These are phyloP conservation scores for Excalfactoria chinensis DNA, from an alignment of 2,113 vertebrate species.

Conservation along the genomic window DNA sequence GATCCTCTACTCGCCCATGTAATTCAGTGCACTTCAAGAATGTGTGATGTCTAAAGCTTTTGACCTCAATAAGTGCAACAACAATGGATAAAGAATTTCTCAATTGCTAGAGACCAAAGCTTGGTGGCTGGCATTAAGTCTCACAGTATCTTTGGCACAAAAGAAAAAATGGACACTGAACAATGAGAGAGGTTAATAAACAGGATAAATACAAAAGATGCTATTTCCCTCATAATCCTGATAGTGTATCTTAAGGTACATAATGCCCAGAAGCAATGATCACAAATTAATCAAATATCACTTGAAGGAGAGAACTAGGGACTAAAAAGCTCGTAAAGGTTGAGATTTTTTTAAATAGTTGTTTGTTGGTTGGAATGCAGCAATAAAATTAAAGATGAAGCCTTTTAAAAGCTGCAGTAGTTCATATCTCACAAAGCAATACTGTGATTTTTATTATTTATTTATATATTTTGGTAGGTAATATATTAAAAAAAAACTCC, in stretches of 20 bases:
- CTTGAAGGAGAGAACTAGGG: background rate
- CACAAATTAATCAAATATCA: slow-evolving; percentile 35
- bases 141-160: slow-evolving; percentile 34
- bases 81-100: slow-evolving; percentile 74
- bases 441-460: background rate
- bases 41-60: slow-evolving; percentile 45
- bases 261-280: slow-evolving; percentile 4
- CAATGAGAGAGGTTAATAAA: slow-evolving; percentile 71
- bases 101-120: slow-evolving; percentile 70
- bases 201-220: slow-evolving; percentile 50
- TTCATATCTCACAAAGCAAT: slow-evolving; percentile 10
- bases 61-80: slow-evolving; percentile 72
- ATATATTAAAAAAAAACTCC: background rate
- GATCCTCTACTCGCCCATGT: background rate
- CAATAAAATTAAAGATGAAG: slow-evolving; percentile 21
- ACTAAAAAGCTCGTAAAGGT: background rate
- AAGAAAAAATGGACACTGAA: slow-evolving; percentile 45
- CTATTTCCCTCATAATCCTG: slow-evolving; percentile 53
- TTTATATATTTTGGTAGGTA: slow-evolving; percentile 20
- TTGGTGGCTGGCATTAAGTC: slow-evolving; percentile 44
- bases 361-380: background rate
- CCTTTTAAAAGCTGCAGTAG: background rate
- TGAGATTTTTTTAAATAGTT: background rate
- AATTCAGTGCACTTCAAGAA: slow-evolving; percentile 54
- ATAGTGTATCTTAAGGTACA: background rate